phyloP scores from a whole-genome alignment of 2,113 vertebrate species.

The Ammodytes dubius region DNA sequence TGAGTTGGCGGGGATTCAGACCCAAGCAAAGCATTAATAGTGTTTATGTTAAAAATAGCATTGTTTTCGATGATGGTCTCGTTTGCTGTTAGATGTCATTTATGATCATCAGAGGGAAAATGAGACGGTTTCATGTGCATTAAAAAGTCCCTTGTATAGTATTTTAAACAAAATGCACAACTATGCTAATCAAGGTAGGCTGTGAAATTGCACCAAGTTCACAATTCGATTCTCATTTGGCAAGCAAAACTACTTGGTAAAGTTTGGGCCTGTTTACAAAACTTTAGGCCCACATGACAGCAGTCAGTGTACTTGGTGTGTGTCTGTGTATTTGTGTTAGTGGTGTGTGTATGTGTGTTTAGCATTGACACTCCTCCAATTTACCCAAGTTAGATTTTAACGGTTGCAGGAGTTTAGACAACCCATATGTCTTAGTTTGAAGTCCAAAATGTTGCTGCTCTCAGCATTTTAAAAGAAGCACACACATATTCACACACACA shows the following conservation, averaged over 20 bases:
- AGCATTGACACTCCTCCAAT: not conserved
- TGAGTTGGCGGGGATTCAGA: too few relatives aligned
- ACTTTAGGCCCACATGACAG: not conserved
- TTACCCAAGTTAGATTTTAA: not conserved
- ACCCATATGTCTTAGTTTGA: slow-evolving; percentile 46
- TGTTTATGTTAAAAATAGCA: too few relatives aligned
- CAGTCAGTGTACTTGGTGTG: not conserved
- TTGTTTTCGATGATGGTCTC: too few relatives aligned
- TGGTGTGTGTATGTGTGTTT: not conserved
- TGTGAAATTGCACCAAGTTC: not conserved
- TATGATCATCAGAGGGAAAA: too few relatives aligned
- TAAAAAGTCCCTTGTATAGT: too few relatives aligned
- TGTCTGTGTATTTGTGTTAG: not conserved
- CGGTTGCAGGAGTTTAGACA: slow-evolving; percentile 20
- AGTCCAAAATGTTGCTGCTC: slow-evolving; percentile 40
- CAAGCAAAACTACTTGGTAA: not conserved
- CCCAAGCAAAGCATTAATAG: too few relatives aligned
- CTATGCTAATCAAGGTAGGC: not conserved
- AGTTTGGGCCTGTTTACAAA: not conserved
- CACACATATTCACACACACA: not conserved
- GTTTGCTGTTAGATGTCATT: too few relatives aligned
- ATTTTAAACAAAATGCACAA: not conserved
- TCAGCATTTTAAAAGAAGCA: slow-evolving; percentile 28
- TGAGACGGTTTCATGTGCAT: too few relatives aligned
- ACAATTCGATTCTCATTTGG: not conserved